Percentiles rank a stretch among this genome's conserved stretches.
These are phyloP conservation scores for Alca torda DNA, from an alignment of 2,797 vertebrate genomes.

Conservation along the genomic window DNA sequence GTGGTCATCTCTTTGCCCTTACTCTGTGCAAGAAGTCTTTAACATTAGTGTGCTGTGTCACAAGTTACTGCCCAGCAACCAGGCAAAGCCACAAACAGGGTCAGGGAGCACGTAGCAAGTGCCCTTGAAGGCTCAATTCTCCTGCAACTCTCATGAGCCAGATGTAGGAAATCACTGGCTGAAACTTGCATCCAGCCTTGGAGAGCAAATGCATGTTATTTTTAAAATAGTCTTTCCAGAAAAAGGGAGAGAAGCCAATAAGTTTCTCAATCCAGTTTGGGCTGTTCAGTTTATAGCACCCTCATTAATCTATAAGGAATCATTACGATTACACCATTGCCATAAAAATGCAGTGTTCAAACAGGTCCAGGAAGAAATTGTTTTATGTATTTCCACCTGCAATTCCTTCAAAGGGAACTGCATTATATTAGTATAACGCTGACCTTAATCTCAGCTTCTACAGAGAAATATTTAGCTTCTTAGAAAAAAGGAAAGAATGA, in stretches of 20 bases:
- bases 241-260: neutral
- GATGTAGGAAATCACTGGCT: neutral
- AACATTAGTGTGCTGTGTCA: neutral
- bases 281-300: neutral
- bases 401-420: neutral
- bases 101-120: neutral
- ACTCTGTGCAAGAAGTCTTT: neutral
- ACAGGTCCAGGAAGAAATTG: neutral
- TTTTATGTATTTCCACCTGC: neutral
- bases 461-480: neutral
- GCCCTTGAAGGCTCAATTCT: neutral
- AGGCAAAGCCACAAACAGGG: neutral
- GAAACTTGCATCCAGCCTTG: neutral
- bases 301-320: neutral
- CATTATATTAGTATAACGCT: neutral
- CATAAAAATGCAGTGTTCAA: neutral
- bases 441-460: neutral
- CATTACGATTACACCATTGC: neutral
- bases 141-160: neutral
- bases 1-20: neutral
- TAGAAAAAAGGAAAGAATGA: neutral
- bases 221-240: neutral
- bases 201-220: neutral
- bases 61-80: neutral
- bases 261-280: neutral